Evolutionary conservation across 2,888 invertebrate genomes (phyloP).

Genomic region (Celastrina argiolus): DNA sequence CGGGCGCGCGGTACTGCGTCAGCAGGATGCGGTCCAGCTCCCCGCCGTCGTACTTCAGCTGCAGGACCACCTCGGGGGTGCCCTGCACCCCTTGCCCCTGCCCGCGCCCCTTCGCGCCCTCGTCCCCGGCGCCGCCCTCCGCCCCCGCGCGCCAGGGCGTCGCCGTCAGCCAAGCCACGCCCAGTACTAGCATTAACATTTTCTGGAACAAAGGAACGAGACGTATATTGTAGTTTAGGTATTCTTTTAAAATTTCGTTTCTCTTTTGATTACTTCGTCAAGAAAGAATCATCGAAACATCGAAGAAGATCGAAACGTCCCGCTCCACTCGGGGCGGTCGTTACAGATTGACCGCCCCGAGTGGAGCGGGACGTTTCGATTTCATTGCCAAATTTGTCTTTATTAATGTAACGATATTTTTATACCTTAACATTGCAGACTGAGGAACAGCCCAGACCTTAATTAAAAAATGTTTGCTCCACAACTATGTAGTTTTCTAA

Average conservation of each 20-base stretch:
- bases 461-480: too few species aligned
- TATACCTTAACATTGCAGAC: too few species aligned
- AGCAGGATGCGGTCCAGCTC: slow-evolving; percentile 71
- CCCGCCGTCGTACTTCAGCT: slow-evolving; percentile 66
- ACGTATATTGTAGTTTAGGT: not conserved
- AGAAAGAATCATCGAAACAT: too few species aligned
- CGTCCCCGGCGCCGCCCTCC: not conserved
- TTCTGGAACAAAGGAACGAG: slow-evolving; percentile 28
- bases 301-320: too few species aligned
- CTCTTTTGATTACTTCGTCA: not conserved
- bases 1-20: slow-evolving; percentile 59
- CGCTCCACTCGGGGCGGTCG: too few species aligned
- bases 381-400: too few species aligned
- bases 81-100: slow-evolving; percentile 34
- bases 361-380: too few species aligned
- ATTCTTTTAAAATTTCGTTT: not conserved
- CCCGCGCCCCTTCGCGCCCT: not conserved
- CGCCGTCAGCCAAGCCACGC: slow-evolving; percentile 43
- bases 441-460: too few species aligned
- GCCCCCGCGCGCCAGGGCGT: not conserved
- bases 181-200: slow-evolving; percentile 52
- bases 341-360: too few species aligned
- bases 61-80: slow-evolving; percentile 64
- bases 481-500: too few species aligned
- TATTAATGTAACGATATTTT: too few species aligned